Evolutionary conservation across 1,140 invertebrate genomes (phyloP).

Genomic region (Musca vetustissima): DNA sequence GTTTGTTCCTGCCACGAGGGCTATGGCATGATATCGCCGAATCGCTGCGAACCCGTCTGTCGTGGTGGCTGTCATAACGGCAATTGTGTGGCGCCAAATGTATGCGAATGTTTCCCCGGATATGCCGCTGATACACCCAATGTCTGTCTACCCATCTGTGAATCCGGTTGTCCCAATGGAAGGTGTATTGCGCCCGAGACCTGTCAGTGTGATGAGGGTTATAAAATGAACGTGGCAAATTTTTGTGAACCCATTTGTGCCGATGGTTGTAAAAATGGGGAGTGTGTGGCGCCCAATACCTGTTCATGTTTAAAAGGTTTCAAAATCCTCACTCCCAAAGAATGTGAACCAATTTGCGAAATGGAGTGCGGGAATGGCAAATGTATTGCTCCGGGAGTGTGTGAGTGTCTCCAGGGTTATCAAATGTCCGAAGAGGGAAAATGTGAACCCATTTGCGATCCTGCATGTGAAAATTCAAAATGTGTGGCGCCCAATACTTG

Average conservation of each 20-base stretch:
- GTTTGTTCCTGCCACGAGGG: constrained; percentile 19
- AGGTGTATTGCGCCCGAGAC: constrained; percentile 19
- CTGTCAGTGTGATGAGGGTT: constrained; percentile 24
- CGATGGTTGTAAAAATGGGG: constrained; percentile 55
- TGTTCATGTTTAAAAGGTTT: constrained; percentile 43
- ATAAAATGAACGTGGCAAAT: background rate
- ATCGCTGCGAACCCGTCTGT: constrained; percentile 47
- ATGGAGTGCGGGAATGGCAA: constrained; percentile 48
- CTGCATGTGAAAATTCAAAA: constrained; percentile 55
- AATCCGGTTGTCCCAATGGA: constrained; percentile 31
- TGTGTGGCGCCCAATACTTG: constrained; percentile 50
- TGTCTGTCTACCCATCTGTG: constrained; percentile 28
- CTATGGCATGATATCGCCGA: background rate
- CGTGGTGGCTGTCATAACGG: constrained; percentile 58
- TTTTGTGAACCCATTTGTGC: constrained; percentile 64
- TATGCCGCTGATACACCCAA: constrained; percentile 32
- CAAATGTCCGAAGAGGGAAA: background rate
- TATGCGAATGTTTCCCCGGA: constrained; percentile 56
- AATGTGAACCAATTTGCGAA: constrained; percentile 14
- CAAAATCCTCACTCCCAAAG: background rate
- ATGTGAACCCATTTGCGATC: constrained; percentile 26
- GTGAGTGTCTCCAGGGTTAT: constrained; percentile 34
- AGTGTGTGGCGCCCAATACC: constrained; percentile 50
- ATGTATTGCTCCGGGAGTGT: constrained; percentile 8
- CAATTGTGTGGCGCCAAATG: constrained; percentile 57